Conservation (phyloP, 2,113 vertebrate genomes). For the Halcyon senegalensis region DNA sequence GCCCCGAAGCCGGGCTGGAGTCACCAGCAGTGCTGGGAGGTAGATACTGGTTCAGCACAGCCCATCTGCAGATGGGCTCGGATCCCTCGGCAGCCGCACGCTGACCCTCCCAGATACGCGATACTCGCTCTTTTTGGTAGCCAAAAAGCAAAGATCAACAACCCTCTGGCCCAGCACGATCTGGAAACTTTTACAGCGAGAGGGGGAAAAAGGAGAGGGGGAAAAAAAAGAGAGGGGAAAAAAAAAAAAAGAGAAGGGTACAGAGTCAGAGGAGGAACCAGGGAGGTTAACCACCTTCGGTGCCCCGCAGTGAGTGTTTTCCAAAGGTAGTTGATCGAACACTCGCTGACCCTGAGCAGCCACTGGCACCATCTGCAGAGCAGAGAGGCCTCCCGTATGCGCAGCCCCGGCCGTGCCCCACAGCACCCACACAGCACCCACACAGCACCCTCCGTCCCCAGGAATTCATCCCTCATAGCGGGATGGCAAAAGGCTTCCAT, state of each 20-base stretch:
- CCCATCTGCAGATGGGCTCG: background rate
- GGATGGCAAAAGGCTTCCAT: background rate
- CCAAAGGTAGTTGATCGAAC: background rate
- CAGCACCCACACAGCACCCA: too few relatives aligned
- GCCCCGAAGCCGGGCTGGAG: background rate
- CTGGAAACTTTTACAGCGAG: background rate
- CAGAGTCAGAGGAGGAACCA: too few relatives aligned
- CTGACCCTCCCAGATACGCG: rapidly evolving
- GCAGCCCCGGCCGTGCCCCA: background rate
- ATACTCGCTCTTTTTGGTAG: background rate
- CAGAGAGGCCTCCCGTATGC: background rate
- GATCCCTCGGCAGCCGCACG: background rate
- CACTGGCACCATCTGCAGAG: rapidly evolving
- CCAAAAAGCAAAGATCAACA: background rate
- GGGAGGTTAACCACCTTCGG: background rate
- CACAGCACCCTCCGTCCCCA: background rate
- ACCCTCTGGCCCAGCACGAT: background rate
- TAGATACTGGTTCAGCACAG: background rate
- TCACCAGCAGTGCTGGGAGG: background rate
- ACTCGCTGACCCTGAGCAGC: background rate
- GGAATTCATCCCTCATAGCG: background rate
- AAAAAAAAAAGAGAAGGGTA: too few relatives aligned
- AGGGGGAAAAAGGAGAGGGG: background rate
- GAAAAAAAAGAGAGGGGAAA: background rate
- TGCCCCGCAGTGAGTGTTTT: background rate